Evolutionary conservation across 2,888 invertebrate genomes (phyloP), one percentile per base, ranked within the genome.

Genomic region (Ornithoptera alexandrae): DNA sequence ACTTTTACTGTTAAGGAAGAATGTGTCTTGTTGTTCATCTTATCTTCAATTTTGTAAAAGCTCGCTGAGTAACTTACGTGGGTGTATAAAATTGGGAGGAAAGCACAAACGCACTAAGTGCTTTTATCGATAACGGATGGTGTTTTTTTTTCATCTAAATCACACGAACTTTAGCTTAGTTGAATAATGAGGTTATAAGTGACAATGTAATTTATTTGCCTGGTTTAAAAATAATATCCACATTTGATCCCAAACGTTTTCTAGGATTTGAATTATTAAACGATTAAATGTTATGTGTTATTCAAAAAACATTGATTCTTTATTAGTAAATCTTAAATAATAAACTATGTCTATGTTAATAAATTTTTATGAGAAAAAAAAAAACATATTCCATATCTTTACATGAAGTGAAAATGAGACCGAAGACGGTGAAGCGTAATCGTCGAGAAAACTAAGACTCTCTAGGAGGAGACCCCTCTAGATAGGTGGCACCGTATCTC

Each of bases 1-100:
- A 46, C 15, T 12, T 46, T 2, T 60, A 42, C 46, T 46, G 30
- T 66, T 20, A n/a, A 46, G 5, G 20, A 50, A 18, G n/a, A 61
- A 61, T 61, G 20, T 61, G 8, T 61, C n/a, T 50, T 50, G 18
- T 63, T 24, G n/a, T 50, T 17, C 24, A 50, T 30, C 46, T 56
- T 68, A 60, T 50, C 58, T 62, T 59, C 58, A 62, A 62, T 50
- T 62, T 62, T 53, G 62, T 70, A 70, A 69, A 66, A 66, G 69
- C 66, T 66, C 15, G 61, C 36, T 30, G 42, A 60, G 57, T 70
- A 62, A 62, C 57, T 69, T 65, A 70, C 58, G 62, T 66, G 58
- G 57, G 62, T 56, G 60, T 69, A 39, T 56, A 60, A 69, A 61
- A 60, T 65, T 58, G 42, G 63, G 30, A n/a, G 42, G 12, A 3